Percentiles rank a stretch among this genome's conserved stretches.
Conservation (phyloP, 2,888 invertebrate genomes). For the Notodonta ziczac region DNA sequence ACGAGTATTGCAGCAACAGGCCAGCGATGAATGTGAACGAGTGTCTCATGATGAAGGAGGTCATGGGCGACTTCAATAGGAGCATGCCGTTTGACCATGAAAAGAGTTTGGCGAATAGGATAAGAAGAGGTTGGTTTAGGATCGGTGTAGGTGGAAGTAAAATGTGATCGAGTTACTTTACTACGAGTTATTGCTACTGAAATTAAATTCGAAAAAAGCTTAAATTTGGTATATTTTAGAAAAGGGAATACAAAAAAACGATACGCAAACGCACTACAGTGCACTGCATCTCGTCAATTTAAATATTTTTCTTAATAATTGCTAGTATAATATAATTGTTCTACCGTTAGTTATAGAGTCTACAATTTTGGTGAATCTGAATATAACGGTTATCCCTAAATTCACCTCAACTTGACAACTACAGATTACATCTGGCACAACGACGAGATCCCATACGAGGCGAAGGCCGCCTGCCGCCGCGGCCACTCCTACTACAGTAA, state of each 20-base stretch:
- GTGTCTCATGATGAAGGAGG: slow-evolving; percentile 53
- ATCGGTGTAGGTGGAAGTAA: slow-evolving; percentile 44
- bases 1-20: slow-evolving; percentile 63
- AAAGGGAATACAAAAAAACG: no score
- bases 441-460: slow-evolving; percentile 70
- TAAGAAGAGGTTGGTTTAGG: slow-evolving; percentile 64
- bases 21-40: slow-evolving; percentile 69
- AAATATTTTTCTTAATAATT: no score
- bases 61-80: slow-evolving; percentile 38
- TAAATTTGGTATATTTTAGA: no score
- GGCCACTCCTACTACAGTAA: slow-evolving; percentile 70
- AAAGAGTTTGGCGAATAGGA: slow-evolving; percentile 49
- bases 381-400: slow-evolving; percentile 2
- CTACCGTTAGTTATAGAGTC: no score
- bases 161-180: neutral
- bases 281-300: no score
- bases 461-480: slow-evolving; percentile 58
- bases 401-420: slow-evolving; percentile 9
- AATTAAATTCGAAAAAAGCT: no score
- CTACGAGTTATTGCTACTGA: no score
- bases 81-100: slow-evolving; percentile 55
- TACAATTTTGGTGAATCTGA: neutral
- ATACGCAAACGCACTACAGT: no score
- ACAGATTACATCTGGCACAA: slow-evolving; percentile 76
- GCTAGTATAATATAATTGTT: no score